Base-by-base conservation (phyloP, 2,797 vertebrate genomes). In the Oreochromis mossambicus region DNA sequence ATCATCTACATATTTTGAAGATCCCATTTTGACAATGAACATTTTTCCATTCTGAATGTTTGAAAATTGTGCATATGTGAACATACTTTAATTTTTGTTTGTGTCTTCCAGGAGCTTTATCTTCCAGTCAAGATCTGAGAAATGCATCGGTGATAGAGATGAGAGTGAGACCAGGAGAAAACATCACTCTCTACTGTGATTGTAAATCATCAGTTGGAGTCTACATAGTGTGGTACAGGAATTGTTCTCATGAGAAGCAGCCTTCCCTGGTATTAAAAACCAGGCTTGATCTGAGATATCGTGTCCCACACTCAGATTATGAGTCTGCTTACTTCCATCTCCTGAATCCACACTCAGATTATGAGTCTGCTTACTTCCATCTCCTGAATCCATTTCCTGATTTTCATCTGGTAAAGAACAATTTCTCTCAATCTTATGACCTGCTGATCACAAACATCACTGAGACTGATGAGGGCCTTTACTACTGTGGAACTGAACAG, bases 211-310 rank as follows among this genome's bases (percentile, higher is more conserved):
- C 61, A 2, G 0, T 1, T 17, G 83, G 76, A 54, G 15, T 5
- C 0, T 29, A 41, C 10, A 78, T 87, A n/a, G 5, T 77, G 54
- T 93, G 91, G 91, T 87, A 46, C 75, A 86, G 86, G 26, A 88
- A 50, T 56, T 92, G 86, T 2, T 89, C 80, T 24, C 88, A 93
- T 83, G 24, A 78, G 14, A 63, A 90, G 6, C 89, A 90, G 48
- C 88, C 87, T 9, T 4, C 78, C 5, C 29, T 61, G 29, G 56
- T 58, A 52, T 2, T 61, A 8, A 34, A 19, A 34, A 34, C 56
- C 56, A 0, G 0, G 5, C 0, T 0, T 0, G 1, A 5, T 46
- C 0, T 3, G 10, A 15, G 3, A 15, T 11, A 1, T 26, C 0
- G 0, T 17, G 5, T 0, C 4, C 5, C 0, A 36, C 1, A 1